Conservation (phyloP, 1,140 invertebrate species). For the Platyscapa corneri region DNA sequence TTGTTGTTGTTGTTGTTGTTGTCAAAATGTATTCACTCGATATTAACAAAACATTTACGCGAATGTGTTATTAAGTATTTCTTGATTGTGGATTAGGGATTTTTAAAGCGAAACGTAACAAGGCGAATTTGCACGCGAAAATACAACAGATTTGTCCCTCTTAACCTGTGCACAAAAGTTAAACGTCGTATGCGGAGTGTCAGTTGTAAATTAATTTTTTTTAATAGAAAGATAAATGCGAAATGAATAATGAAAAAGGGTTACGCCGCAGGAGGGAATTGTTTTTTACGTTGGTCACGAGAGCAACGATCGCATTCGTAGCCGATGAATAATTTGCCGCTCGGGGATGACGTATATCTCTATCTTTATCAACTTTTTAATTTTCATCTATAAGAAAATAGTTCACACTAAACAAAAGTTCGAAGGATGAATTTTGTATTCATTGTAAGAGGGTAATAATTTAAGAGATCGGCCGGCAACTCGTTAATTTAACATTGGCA, state of each 20-base stretch:
- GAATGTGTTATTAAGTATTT: neutral
- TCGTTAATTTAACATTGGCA: no score
- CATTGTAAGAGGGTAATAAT: no score
- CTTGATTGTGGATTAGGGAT: neutral
- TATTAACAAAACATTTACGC: neutral
- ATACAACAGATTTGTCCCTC: neutral
- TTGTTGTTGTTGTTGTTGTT: no score
- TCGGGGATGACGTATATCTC: neutral
- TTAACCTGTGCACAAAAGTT: neutral
- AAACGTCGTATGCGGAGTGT: neutral
- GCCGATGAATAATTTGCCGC: conserved; percentile 17
- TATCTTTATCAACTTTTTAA: neutral
- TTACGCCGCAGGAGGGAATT: neutral
- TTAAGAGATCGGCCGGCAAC: no score
- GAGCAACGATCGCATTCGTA: conserved; percentile 20
- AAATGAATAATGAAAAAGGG: conserved; percentile 11
- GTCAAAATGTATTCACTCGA: neutral
- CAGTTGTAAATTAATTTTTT: neutral
- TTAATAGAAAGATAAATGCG: neutral
- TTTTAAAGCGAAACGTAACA: neutral
- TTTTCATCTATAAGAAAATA: no score
- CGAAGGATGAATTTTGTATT: no score
- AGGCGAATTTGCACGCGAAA: no score
- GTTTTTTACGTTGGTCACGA: conserved; percentile 3
- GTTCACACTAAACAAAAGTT: no score